Evolutionary conservation across 1,140 invertebrate genomes (phyloP), one percentile per base, ranked within the genome.

Genomic region (Drosophila repleta): DNA sequence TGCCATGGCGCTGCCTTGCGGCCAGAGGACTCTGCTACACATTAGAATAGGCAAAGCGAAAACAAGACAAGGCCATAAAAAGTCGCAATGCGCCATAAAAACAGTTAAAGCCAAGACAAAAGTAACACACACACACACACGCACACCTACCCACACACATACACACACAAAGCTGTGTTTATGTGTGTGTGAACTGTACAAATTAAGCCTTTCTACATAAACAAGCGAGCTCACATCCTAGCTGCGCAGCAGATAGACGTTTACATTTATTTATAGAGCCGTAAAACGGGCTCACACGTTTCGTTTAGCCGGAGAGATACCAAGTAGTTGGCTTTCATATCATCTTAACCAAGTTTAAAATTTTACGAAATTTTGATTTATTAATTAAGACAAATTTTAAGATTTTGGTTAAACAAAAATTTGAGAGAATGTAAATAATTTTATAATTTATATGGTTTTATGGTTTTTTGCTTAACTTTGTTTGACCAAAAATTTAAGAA

Each of bases 51-150:
- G 82, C 82, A 75, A 66, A 76, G 72, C 68, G 51, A 53, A 74
- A 75, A 88, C 58, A 78, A 76, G 67, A 83, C 84, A 88, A 79
- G 83, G 84, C 84, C 79, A 89, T 88, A 88, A 88, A 88, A 88
- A 88, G 84, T 83, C 83, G 83, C 83, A 88, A 74, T 88, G 83
- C 83, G 84, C 83, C 83, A 88, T 88, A 88, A 88, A 88, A 88
- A 88, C 82, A 88, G 83, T 88, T 88, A 88, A 88, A 79, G 84
- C 52, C 79, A 89, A 88, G 83, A 88, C 83, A 88, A 88, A 88
- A 88, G 83, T 88, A 61, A 70, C 78, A 69, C 61, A 57, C 58
- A 75, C 43, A 64, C 51, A 70, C 74, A 69, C 61, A 57, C 53
- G 67, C 43, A 56, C 51, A 39, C 32, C 56, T 37, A 53, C 55